Evolutionary conservation across 2,888 invertebrate species (phyloP), one percentile per base, ranked within the genome.

Genomic region (Eupithecia centaureata): DNA sequence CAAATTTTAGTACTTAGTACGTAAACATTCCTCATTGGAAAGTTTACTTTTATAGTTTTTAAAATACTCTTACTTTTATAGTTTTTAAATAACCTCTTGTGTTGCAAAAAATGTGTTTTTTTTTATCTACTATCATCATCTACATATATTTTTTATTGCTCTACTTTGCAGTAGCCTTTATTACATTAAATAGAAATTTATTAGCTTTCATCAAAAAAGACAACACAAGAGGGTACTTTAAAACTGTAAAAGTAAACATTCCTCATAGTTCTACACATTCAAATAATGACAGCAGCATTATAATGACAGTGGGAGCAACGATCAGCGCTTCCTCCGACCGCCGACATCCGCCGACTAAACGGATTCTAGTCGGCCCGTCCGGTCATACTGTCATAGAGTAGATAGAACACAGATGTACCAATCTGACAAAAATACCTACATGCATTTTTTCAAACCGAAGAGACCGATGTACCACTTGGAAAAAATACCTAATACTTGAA

Each of bases 281-380:
- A 70, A 72, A 74, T 75, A 74, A 77, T 74, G 73, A 70, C 70
- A 65, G 61, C 18, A 72, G 68, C 77, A 85, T n/a, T 87, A 88
- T 89, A 89, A 89, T 86, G 86, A 86, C 86, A 80, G 85, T 83
- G 84, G 84, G 80, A 83, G 83, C 77, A 84, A 85, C 86, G 85
- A 88, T 89, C 88, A 86, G 84, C 86, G 81, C 76, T 89, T 89
- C 88, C 89, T 88, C 88, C 82, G 78, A 76, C 77, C 82, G 77
- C 83, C 85, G 86, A 88, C 89, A 91, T 90, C 91, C 91, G 91
- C 86, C 80, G 47, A 18, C 65, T 62, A 65, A 65, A 42, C 69
- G 69, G 62, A 65, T 56, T 65, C 63, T 82, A 60, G 30, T 12
- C 84, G 86, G n/a, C n/a, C 87, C 89, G 89, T 89, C 91, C 89